Base-by-base conservation (phyloP, 2,113 vertebrate species). In the Mionectes macconnelli region DNA sequence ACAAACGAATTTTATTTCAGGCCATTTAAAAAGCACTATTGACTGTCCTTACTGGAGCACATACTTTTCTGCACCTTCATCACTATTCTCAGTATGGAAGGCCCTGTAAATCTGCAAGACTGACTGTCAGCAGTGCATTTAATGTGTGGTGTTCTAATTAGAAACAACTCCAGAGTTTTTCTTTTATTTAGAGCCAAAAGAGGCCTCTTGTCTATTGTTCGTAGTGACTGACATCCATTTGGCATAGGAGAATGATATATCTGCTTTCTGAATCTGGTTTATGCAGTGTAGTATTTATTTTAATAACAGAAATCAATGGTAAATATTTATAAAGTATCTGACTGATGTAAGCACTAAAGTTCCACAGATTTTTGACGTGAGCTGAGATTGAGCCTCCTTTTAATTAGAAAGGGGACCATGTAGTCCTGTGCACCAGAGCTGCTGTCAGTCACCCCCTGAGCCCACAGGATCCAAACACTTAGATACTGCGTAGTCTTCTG, bases 151-250 rank as follows among this genome's bases (percentile, higher is more conserved):
- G 31, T 62, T 56, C 53, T 94, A 96, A 96, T 96, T 90, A 73
- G 55, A 96, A 96, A 91, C 91, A 91, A 88, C 35, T 87, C 70
- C 39, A 70, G 45, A 56, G 20, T 7, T 27, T 55, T 73, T 88
- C 93, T 96, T 94, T 97, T 39, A 91, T 91, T 93, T 85, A 81
- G 63, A 94, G 85, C 91, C 90, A 95, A 93, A 95, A 94, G 57
- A 91, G 70, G 79, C 85, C 16, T 0, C 42, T 6, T 55, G 73
- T 91, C 37, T 93, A 28, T 88, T 89, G 82, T 91, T 87, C 30
- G 0, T 56, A 69, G 44, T 83, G 70, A 72, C 72, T 93, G 93
- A 82, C n/a, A 75, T 67, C 59, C 76, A 78, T 92, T 95, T 88
- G 68, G 55, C 75, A 60, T 2, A 74, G 25, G 8, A 74, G 49